A percentile compares a stretch with the other conserved stretches of the same genome.
Evolutionary conservation across 1,140 invertebrate genomes (phyloP).

Genomic region (Eupristina koningsbergeri): DNA sequence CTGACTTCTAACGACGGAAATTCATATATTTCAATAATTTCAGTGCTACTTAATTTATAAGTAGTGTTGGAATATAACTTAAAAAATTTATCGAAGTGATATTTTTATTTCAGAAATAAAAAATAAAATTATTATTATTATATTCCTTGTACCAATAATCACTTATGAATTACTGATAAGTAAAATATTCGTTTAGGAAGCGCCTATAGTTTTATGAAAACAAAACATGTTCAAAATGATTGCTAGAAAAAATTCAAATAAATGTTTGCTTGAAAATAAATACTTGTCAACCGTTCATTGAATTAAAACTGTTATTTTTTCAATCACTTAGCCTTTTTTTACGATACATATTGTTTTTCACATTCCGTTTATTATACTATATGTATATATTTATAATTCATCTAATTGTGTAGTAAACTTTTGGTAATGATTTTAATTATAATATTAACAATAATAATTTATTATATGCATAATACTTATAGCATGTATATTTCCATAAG

Average conservation of each 20-base stretch:
- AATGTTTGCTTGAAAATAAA: constrained; percentile 14
- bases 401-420: constrained; percentile 65
- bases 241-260: background rate
- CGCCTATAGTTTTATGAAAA: background rate
- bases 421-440: constrained; percentile 65
- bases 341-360: constrained; percentile 31
- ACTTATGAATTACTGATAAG: background rate
- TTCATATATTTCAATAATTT: background rate
- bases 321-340: constrained; percentile 19
- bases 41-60: background rate
- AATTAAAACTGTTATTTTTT: constrained; percentile 5
- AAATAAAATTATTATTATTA: background rate
- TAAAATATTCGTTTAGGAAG: background rate
- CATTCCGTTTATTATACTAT: constrained; percentile 40
- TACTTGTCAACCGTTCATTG: background rate
- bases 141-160: background rate
- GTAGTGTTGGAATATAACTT: background rate
- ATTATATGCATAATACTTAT: constrained; percentile 62
- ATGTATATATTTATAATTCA: constrained; percentile 56
- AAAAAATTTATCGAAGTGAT: background rate
- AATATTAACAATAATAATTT: constrained; percentile 70
- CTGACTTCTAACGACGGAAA: background rate
- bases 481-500: constrained; percentile 54
- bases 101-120: background rate
- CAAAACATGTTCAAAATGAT: background rate